phyloP scores from a whole-genome alignment of 2,113 vertebrate species.

The Sakesphorus luctuosus region DNA sequence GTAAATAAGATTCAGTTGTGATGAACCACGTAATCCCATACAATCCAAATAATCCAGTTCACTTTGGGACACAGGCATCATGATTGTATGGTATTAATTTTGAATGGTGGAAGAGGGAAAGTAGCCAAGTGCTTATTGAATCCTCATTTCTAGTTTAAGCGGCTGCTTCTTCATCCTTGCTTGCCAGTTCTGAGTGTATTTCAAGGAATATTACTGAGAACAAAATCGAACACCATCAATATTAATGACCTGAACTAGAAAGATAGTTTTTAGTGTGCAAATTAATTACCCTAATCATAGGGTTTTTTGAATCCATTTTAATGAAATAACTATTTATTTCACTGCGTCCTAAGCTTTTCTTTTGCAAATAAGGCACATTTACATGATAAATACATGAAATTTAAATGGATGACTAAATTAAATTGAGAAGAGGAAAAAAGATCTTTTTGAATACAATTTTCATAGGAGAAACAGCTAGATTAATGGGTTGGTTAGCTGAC shows the following conservation, averaged over 20 bases:
- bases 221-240: conserved; percentile 84
- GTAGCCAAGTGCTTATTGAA: conserved; percentile 39
- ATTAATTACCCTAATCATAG: conserved; percentile 87
- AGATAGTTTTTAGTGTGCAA: conserved; percentile 84
- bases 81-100: conserved; percentile 9
- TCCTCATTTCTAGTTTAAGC: conserved; percentile 32
- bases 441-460: conserved; percentile 81
- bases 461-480: conserved; percentile 82
- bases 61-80: conserved; percentile 37
- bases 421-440: conserved; percentile 66
- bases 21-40: background rate
- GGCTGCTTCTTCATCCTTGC: conserved; percentile 58
- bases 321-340: conserved; percentile 88
- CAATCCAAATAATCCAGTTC: conserved; percentile 42
- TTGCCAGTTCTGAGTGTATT: conserved; percentile 74
- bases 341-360: conserved; percentile 81
- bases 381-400: conserved; percentile 84
- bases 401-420: conserved; percentile 85
- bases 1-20: conserved; percentile 57
- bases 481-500: conserved; percentile 83
- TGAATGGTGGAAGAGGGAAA: conserved; percentile 25
- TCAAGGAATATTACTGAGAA: conserved; percentile 80
- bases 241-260: conserved; percentile 85
- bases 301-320: conserved; percentile 84
- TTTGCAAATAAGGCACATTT: conserved; percentile 85